A percentile compares a stretch with the other conserved stretches of the same genome.
Evolutionary conservation across 1,140 invertebrate genomes (phyloP).

Genomic region (Lepidotrigona ventralis): DNA sequence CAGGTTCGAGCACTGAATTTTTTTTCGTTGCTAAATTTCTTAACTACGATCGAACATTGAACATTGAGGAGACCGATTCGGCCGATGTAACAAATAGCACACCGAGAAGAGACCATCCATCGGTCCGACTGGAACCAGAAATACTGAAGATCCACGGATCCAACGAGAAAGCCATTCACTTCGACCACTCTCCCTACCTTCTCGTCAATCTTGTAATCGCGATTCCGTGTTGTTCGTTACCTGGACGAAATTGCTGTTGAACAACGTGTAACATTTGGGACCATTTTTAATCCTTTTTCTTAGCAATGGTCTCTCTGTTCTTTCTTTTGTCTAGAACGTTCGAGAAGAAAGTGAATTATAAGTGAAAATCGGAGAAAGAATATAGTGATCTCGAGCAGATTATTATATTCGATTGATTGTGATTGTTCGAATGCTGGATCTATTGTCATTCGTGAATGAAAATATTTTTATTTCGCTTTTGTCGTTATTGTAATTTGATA

Average conservation of each 20-base stretch:
- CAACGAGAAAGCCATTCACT: constrained; percentile 75
- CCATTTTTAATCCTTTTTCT: background rate
- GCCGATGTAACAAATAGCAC: constrained; percentile 43
- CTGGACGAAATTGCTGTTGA: constrained; percentile 24
- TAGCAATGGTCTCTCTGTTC: background rate
- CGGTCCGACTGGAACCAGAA: constrained; percentile 72
- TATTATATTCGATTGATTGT: background rate
- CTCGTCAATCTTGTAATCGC: constrained; percentile 10
- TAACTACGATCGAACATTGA: background rate
- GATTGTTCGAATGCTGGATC: background rate
- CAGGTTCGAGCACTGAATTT: background rate
- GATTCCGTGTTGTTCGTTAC: background rate
- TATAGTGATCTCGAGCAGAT: no score
- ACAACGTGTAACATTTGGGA: background rate
- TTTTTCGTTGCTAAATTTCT: background rate
- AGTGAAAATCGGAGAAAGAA: background rate
- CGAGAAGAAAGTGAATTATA: background rate
- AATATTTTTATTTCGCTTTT: background rate
- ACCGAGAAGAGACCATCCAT: constrained; percentile 69
- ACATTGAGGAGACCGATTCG: constrained; percentile 25
- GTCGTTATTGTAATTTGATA: background rate
- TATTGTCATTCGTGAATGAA: background rate
- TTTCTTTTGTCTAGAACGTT: background rate
- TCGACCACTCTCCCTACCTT: constrained; percentile 59
- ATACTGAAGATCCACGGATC: constrained; percentile 68